These are phyloP conservation scores for Chloroceryle aenea DNA, from an alignment of 2,113 vertebrate species.

Conservation along the genomic window DNA sequence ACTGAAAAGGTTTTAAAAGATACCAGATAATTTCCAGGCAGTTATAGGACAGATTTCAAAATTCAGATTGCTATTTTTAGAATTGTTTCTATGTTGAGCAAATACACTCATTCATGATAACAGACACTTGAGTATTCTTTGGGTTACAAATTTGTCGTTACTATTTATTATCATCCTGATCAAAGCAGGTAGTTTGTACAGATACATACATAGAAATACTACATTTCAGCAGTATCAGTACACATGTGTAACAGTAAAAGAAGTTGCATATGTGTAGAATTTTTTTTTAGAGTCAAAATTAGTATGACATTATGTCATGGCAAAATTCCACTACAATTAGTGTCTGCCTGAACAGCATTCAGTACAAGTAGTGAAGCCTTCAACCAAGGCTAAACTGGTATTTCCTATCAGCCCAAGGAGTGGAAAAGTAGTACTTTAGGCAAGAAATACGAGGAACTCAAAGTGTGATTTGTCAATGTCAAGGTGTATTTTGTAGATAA, in stretches of 20 bases:
- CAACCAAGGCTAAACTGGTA: background rate
- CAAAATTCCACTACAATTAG: background rate
- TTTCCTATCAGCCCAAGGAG: background rate
- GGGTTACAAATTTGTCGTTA: background rate
- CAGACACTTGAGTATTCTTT: background rate
- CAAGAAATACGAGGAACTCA: background rate
- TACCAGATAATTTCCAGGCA: background rate
- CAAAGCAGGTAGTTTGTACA: background rate
- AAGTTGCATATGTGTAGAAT: fast-evolving
- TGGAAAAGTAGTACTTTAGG: background rate
- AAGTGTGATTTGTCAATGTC: background rate
- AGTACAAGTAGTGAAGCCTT: background rate
- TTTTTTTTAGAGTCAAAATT: background rate
- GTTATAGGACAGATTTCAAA: background rate
- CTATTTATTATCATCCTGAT: background rate
- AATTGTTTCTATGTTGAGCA: background rate
- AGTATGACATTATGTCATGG: background rate
- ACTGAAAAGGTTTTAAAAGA: background rate
- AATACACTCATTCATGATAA: background rate
- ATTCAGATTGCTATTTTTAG: background rate
- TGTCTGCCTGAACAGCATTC: background rate
- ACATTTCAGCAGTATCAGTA: background rate
- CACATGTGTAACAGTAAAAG: background rate
- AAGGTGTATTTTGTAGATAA: background rate
- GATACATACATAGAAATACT: background rate